Evolutionary conservation across 2,888 invertebrate genomes (phyloP), one percentile per base, ranked within the genome.

Genomic region (Eilema depressum): DNA sequence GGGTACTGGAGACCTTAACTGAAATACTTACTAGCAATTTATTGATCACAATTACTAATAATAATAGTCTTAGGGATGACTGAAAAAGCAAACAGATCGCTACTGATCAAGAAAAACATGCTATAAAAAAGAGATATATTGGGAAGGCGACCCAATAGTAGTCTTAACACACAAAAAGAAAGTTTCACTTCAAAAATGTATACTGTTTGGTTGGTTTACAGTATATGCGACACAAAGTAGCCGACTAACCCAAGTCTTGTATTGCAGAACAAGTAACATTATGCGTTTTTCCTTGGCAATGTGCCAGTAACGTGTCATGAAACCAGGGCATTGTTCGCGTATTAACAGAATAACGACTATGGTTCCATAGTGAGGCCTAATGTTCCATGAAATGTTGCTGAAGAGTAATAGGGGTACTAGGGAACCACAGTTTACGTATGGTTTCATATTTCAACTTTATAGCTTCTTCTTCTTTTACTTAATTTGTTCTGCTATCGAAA

Each of bases 241-340:
- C 66, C 68, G 74, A 33, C 57, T 68, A 66, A 20, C 12, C 30
- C 25, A 33, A 25, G 57, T 71, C 79, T 74, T 81, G 78, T 77
- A 69, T 81, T 75, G 65, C 37, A 47, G 66, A 59, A 70, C 65
- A 77, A 80, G 76, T 79, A 80, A 75, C 76, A 59, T 76, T 83
- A 83, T 85, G 84, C 85, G 82, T 83, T 84, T 82, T 82, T 76
- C 69, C 61, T 76, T 86, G 86, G 86, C 85, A 66, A 12, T 14
- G 17, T 63, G 82, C 86, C 86, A 86, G 57, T 72, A 56, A 53
- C 70, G 73, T 68, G 71, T 73, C 78, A 80, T 78, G 77, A 82
- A 86, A 79, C 76, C 80, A 81, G 77, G 81, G 71, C 82, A 82
- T 80, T 80, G 80, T 82, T 75, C 79, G 77, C 69, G 77, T 77